Evolutionary conservation across 1,140 invertebrate genomes (phyloP), one percentile per base, ranked within the genome.

Genomic region (Diorhabda elongata): DNA sequence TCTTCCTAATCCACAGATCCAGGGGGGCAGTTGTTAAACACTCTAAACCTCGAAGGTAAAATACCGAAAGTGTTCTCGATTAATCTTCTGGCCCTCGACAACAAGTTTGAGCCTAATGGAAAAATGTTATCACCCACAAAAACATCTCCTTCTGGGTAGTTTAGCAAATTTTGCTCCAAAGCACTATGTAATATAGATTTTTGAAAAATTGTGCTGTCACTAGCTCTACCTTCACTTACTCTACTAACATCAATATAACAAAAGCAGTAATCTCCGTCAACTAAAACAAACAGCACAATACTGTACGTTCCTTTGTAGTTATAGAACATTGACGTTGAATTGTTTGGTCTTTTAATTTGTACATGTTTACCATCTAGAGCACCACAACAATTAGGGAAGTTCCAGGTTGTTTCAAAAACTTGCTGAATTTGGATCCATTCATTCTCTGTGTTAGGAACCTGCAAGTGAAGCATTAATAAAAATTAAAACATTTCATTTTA

Each of bases 341-440:
- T 75, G 6, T 66, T 52, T 3, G 80, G 80, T 56, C 69, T 71
- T 56, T 76, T 64, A 56, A 83, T 81, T 58, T 69, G 44, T 8
- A 84, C 71, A 67, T 84, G 82, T 71, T 83, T 84, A 11, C 82
- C 81, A 73, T 84, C 83, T 9, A 71, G 9, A n/a, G 66, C 69
- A 5, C 69, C 66, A 4, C 66, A 47, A 67, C 82, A 84, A 73
- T 82, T 77, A 44, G 81, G 82, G 67, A 83, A 79, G 64, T 82
- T 75, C 77, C 80, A 82, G 57, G 71, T 45, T 58, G 59, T 56
- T 44, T 68, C 26, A 74, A 75, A 81, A 26, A 67, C 69, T 43
- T 73, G 66, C 61, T 71, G 59, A 72, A 78, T 79, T 58, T 64
- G 42, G 61, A 62, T 62, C 73, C 75, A 79, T 42, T 71, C 64